Evolutionary conservation across 2,888 invertebrate genomes (phyloP).

Genomic region (Hemicrepidius hirtus): DNA sequence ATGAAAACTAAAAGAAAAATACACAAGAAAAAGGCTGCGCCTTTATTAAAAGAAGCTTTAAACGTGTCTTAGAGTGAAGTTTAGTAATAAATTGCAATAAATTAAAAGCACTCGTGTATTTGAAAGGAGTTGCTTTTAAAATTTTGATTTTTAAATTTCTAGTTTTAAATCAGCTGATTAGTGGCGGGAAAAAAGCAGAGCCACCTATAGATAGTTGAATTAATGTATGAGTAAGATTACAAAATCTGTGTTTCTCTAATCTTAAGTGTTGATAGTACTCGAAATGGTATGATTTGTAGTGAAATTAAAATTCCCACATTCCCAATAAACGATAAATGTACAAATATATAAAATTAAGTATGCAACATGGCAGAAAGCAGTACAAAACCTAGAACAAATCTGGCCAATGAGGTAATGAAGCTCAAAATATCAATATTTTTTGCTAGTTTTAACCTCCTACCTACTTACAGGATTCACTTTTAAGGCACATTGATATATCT

Average conservation of each 20-base stretch:
- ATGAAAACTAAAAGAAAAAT: too few species aligned
- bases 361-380: constrained; percentile 49
- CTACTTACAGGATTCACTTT: constrained; percentile 76
- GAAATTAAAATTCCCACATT: not conserved
- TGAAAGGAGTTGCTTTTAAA: too few species aligned
- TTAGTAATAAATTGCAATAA: too few species aligned
- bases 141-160: too few species aligned
- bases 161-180: too few species aligned
- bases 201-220: too few species aligned
- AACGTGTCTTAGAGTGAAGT: too few species aligned
- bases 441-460: constrained; percentile 24
- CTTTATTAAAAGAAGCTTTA: too few species aligned
- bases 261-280: not conserved
- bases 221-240: too few species aligned
- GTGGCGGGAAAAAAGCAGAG: too few species aligned
- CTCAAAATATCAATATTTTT: constrained; percentile 42
- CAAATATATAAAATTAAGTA: constrained; percentile 15
- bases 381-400: constrained; percentile 41
- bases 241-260: constrained; percentile 12
- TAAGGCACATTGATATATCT: constrained; percentile 84
- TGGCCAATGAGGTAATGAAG: constrained; percentile 48
- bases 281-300: constrained; percentile 9
- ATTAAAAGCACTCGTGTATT: too few species aligned
- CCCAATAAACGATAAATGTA: constrained; percentile 14
- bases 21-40: too few species aligned